phyloP scores from a whole-genome alignment of 2,888 invertebrate genomes.

The Xiphydria camelus region DNA sequence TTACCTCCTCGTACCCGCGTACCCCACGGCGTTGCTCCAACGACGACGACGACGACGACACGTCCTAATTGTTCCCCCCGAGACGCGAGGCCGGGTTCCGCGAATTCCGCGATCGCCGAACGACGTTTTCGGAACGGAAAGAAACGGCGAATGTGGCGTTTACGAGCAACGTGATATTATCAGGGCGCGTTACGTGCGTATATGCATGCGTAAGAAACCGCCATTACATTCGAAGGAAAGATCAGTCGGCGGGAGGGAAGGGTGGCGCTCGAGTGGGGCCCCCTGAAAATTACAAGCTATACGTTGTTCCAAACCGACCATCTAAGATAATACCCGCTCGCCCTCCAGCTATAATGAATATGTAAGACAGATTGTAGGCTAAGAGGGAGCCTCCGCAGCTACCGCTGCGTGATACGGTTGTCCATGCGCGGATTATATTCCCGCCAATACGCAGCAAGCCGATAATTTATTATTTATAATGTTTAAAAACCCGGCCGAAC shows the following conservation, averaged over 20 bases:
- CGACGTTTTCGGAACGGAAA: conserved; percentile 9
- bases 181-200: too few species aligned
- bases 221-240: conserved; percentile 29
- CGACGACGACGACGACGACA: not conserved
- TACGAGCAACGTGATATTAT: conserved; percentile 35
- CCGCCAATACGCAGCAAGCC: conserved; percentile 32
- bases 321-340: conserved; percentile 57
- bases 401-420: conserved; percentile 56
- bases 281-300: conserved; percentile 57
- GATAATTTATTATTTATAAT: conserved; percentile 51
- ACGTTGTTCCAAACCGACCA: conserved; percentile 55
- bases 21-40: too few species aligned
- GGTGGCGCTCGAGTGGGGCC: conserved; percentile 37
- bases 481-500: conserved; percentile 47
- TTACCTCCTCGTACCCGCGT: too few species aligned
- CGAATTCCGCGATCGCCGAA: conserved; percentile 33
- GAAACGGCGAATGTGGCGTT: conserved; percentile 27
- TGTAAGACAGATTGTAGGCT: conserved; percentile 58
- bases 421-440: conserved; percentile 53
- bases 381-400: conserved; percentile 55
- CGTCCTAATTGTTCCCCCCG: conserved; percentile 29
- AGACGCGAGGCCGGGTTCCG: conserved; percentile 35
- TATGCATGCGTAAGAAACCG: conserved; percentile 29
- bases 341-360: conserved; percentile 58
- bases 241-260: conserved; percentile 13